Percentiles rank a stretch among this genome's conserved stretches.
Conservation (phyloP, 2,113 vertebrate species). For the Eurypyga helias region DNA sequence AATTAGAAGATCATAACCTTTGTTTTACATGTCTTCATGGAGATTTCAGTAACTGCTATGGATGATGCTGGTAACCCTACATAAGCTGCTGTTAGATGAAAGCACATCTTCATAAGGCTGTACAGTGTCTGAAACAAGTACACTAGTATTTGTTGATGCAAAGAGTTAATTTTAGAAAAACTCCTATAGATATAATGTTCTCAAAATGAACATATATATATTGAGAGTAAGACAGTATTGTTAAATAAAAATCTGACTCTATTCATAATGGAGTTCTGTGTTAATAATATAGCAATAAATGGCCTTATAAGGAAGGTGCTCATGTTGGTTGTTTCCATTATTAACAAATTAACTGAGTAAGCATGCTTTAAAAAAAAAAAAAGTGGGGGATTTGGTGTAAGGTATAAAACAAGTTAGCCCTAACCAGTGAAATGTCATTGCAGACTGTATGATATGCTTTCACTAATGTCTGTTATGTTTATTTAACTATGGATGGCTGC, state of each 20-base stretch:
- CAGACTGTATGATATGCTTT: conserved; percentile 12
- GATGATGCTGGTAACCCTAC: conserved; percentile 7
- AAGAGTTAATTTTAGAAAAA: background rate
- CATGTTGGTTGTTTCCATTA: background rate
- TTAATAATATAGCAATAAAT: background rate
- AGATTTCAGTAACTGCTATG: background rate
- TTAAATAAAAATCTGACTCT: accelerated
- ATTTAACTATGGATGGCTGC: conserved; percentile 25
- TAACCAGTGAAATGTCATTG: background rate
- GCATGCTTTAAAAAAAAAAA: conserved; percentile 47
- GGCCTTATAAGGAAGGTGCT: conserved; percentile 41
- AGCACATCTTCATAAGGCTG: conserved; percentile 51
- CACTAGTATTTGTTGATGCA: background rate
- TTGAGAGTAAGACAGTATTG: background rate
- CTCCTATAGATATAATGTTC: accelerated
- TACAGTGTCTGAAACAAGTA: background rate
- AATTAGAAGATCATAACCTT: background rate
- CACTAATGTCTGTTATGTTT: background rate
- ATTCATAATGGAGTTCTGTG: accelerated
- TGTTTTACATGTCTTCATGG: background rate
- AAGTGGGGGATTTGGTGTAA: background rate
- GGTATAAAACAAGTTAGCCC: conserved; percentile 30
- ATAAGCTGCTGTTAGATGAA: conserved; percentile 66
- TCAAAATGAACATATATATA: background rate
- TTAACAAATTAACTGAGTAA: conserved; percentile 51